phyloP scores from a whole-genome alignment of 2,113 vertebrate species.

The Grammomys surdaster region DNA sequence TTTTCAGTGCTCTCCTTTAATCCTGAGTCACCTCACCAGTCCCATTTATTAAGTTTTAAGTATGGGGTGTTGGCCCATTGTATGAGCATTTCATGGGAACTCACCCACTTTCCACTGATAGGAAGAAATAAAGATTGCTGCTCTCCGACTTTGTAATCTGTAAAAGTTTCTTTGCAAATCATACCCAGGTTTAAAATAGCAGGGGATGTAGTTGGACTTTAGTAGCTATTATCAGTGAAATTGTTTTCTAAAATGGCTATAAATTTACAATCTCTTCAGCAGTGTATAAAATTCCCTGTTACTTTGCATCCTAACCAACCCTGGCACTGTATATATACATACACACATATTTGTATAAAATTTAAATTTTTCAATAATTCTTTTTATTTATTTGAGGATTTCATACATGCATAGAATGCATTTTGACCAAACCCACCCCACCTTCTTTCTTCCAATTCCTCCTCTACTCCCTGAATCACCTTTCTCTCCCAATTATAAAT shows the following conservation, averaged over 20 bases:
- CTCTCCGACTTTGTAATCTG: background rate
- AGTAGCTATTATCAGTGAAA: background rate
- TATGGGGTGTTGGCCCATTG: background rate
- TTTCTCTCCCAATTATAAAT: background rate
- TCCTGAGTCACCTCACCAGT: too few species aligned
- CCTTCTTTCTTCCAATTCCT: background rate
- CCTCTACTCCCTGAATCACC: background rate
- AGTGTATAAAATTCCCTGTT: background rate
- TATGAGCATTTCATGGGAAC: background rate
- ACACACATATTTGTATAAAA: background rate
- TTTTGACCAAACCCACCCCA: background rate
- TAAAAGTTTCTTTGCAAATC: constrained; percentile 44
- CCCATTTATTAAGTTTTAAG: constrained; percentile 37
- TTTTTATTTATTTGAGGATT: background rate
- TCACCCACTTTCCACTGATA: constrained; percentile 15
- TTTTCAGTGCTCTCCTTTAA: background rate
- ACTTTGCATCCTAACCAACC: constrained; percentile 29
- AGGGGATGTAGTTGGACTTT: constrained; percentile 30
- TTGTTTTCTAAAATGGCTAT: constrained; percentile 42
- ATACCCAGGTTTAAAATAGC: background rate
- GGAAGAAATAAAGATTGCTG: constrained; percentile 20
- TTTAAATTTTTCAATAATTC: background rate
- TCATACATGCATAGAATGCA: background rate
- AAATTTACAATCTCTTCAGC: constrained; percentile 44
- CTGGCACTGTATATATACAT: background rate